These are phyloP conservation scores for Neoitamus cyanurus DNA, from an alignment of 2,888 invertebrate species.

Conservation along the genomic window DNA sequence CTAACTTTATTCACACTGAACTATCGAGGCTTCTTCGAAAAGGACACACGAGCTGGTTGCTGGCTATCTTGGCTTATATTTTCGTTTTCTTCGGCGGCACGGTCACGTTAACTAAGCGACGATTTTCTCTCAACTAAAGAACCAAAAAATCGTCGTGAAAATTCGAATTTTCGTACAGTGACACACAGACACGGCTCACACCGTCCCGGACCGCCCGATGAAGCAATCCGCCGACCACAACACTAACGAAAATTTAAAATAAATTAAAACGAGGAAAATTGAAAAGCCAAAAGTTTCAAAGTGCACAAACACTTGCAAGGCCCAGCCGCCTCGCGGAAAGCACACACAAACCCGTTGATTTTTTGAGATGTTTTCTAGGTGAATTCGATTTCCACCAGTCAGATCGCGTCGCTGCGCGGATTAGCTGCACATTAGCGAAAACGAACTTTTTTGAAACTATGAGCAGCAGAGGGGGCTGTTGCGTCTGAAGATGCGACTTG, in stretches of 20 bases:
- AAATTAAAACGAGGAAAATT: conserved; percentile 39
- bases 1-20: background rate
- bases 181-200: conserved; percentile 2
- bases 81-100: conserved; percentile 19
- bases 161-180: conserved; percentile 43
- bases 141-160: conserved; percentile 45
- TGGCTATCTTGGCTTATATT: conserved; percentile 20
- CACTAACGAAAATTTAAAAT: conserved; percentile 31
- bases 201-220: conserved; percentile 9
- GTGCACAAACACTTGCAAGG: conserved; percentile 14
- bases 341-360: background rate
- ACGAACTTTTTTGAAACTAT: background rate
- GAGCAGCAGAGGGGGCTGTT: no score
- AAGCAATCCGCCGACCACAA: conserved; percentile 20
- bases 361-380: conserved; percentile 3
- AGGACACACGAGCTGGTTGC: conserved; percentile 15
- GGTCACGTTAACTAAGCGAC: conserved; percentile 66
- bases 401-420: background rate
- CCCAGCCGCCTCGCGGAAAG: background rate
- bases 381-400: conserved; percentile 14
- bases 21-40: conserved; percentile 49
- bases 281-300: conserved; percentile 38
- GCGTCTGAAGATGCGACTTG: background rate
- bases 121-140: conserved; percentile 67
- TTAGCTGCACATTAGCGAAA: background rate